These are phyloP conservation scores for Microplitis demolitor DNA, from an alignment of 1,140 invertebrate species.

Conservation along the genomic window DNA sequence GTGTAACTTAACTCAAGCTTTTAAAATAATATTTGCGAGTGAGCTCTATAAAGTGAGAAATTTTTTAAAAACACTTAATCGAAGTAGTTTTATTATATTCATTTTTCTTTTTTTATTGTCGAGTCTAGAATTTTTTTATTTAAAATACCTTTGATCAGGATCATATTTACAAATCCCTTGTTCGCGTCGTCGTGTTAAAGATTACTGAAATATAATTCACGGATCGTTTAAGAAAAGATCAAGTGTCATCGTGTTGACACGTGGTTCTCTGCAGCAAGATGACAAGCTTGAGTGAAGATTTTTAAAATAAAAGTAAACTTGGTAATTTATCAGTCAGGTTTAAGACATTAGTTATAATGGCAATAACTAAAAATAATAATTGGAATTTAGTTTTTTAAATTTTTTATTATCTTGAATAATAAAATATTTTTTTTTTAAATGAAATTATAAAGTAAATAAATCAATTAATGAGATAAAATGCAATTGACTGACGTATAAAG, in stretches of 20 bases:
- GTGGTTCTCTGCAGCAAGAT: neutral
- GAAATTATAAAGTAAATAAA: too few relatives aligned
- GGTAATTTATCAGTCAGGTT: neutral
- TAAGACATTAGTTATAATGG: too few relatives aligned
- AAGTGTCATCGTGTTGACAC: neutral
- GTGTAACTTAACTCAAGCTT: neutral
- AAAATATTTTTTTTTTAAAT: too few relatives aligned
- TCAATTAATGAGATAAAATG: neutral
- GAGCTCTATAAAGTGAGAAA: neutral
- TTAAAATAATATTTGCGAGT: neutral
- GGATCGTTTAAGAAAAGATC: constrained; percentile 1
- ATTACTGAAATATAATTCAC: neutral
- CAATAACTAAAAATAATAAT: too few relatives aligned
- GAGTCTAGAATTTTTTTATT: too few relatives aligned
- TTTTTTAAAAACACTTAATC: neutral
- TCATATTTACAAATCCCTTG: neutral
- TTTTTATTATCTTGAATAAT: too few relatives aligned
- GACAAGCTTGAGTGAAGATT: neutral
- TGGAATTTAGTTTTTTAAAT: too few relatives aligned
- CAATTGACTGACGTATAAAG: neutral
- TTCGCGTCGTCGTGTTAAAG: neutral
- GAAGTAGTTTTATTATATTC: constrained; percentile 1
- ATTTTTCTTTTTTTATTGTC: too few relatives aligned
- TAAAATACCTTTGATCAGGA: neutral
- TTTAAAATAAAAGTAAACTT: neutral